Base-by-base conservation (phyloP, 2,888 invertebrate genomes). In the Xestia rhomboidea region DNA sequence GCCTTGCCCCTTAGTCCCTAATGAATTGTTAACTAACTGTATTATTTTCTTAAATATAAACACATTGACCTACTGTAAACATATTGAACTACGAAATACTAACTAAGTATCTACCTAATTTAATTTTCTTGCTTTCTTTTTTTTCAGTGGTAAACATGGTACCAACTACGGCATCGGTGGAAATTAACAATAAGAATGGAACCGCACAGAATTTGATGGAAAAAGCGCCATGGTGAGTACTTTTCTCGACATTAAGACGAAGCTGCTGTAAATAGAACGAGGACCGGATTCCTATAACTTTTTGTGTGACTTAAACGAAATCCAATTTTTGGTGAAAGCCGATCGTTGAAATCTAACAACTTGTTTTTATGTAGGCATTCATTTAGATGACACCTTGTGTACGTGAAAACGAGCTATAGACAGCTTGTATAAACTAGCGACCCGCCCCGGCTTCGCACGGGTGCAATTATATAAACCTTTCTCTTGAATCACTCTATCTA, bases 171-270 rank as follows among this genome's bases (percentile, higher is more conserved):
- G 86, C 93, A 41, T 86, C 93, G 0, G 86, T 88, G 18, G 91
- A 89, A 51, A 80, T 82, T 5, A 92, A 82, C 76, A 95, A 95
- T 69, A 95, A 95, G 80, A 94, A 93, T 73, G 93, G 92, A 7
- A 80, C 82, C 0, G 81, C 92, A 21, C 90, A 92, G 57, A 90
- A 87, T 15, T 68, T 95, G 11, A 91, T 94, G 57, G 85, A 91
- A 18, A 95, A 94, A 68, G 94, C 92, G 54, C 95, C 96, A 49
- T 96, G 96, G 96, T 95, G 88, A 92, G 95, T 91, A 24, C 1
- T 44, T 63, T 30, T 0, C 30, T 10, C 21, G 4, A 57, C n/a
- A 38, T 21, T 69, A 13, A 13, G 27, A 38, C 27, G 30, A 70
- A 51, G 51, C 8, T 51, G 51, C 54, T 54, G 54, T 54, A 13